Conservation (phyloP, 2,888 invertebrate genomes). For the Nudaria mundana region DNA sequence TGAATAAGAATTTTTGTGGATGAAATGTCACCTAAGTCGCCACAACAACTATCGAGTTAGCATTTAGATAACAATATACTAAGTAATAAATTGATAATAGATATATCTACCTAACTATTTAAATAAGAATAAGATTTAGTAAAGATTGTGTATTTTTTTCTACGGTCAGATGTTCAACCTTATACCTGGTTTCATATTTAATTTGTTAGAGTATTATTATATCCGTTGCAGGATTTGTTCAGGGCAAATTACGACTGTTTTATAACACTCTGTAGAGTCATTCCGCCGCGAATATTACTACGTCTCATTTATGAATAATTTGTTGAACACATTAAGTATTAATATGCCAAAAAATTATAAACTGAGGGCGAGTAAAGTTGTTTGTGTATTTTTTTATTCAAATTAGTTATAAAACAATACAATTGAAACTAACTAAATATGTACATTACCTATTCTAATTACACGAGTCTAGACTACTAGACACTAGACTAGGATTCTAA, state of each 20-base stretch:
- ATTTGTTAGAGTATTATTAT: conserved; percentile 48
- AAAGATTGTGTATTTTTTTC: conserved; percentile 1
- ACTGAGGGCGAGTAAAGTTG: neutral
- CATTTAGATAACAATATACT: no score
- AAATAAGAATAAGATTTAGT: no score
- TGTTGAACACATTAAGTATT: conserved; percentile 39
- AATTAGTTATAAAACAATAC: no score
- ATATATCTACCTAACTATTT: no score
- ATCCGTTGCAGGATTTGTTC: conserved; percentile 42
- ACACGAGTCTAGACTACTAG: no score
- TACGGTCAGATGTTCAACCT: conserved; percentile 28
- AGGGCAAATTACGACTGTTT: conserved; percentile 44
- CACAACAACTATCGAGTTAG: no score
- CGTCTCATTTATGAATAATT: conserved; percentile 61
- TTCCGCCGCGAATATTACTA: conserved; percentile 43
- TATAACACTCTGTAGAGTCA: conserved; percentile 55
- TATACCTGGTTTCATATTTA: conserved; percentile 49
- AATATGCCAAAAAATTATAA: conserved; percentile 18
- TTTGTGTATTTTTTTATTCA: neutral
- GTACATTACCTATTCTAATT: no score
- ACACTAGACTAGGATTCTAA: no score
- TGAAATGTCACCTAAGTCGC: no score
- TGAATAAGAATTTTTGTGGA: no score
- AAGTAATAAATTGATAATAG: no score
- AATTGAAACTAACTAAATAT: no score